These are phyloP conservation scores for Sterrhoptilus dennistouni DNA, from an alignment of 2,113 vertebrate species.

Conservation along the genomic window DNA sequence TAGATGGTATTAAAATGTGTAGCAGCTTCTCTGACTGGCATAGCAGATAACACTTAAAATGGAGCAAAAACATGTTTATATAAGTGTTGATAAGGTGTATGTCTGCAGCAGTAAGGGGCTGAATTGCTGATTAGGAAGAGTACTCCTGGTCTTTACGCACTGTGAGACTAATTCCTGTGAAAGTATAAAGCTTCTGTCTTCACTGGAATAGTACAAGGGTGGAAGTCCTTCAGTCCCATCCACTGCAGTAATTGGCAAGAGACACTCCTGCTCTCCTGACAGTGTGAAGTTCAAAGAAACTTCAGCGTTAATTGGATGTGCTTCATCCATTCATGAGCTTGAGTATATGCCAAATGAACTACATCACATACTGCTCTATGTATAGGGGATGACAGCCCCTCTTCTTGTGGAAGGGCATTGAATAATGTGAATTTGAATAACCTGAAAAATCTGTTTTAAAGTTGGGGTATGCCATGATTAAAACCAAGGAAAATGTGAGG, in stretches of 20 bases:
- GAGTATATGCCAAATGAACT: neutral
- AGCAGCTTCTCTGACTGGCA: neutral
- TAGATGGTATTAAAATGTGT: neutral
- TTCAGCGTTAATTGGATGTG: neutral
- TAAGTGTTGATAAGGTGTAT: neutral
- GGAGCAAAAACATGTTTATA: neutral
- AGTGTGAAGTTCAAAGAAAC: neutral
- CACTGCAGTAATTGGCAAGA: neutral
- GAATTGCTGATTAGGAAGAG: neutral
- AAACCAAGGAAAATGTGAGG: neutral
- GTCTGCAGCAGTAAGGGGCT: neutral
- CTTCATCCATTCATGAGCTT: neutral
- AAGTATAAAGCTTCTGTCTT: neutral
- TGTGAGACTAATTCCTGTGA: neutral
- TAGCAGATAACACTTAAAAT: neutral
- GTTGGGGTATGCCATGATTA: neutral
- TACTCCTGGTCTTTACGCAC: neutral
- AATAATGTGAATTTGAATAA: neutral
- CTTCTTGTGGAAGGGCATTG: neutral
- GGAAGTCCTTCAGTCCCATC: neutral
- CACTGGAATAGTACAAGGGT: neutral
- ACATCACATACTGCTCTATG: accelerated
- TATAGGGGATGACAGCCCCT: neutral
- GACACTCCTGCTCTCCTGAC: neutral
- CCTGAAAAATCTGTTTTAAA: neutral